These are phyloP conservation scores for Saimiri boliviensis DNA, from an alignment of 2,113 vertebrate genomes.

Conservation along the genomic window DNA sequence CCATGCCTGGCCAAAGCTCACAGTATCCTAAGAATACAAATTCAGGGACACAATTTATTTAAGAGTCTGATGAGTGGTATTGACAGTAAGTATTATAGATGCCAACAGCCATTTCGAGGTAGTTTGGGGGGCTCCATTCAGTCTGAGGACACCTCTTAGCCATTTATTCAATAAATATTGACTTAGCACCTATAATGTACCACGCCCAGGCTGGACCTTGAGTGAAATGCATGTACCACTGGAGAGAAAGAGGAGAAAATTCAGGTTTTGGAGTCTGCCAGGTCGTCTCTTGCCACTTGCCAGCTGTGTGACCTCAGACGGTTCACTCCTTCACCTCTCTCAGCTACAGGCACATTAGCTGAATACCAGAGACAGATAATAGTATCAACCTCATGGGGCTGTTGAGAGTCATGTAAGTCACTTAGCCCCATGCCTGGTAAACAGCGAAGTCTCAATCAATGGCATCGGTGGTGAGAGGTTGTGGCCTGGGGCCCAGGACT, in stretches of 20 bases:
- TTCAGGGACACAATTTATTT: neutral
- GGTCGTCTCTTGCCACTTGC: neutral
- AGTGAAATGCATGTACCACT: neutral
- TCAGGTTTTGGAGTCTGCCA: neutral
- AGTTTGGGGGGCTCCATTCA: neutral
- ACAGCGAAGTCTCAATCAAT: neutral
- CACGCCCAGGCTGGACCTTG: neutral
- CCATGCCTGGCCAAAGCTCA: too few species aligned
- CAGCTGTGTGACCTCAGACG: neutral
- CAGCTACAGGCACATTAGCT: neutral
- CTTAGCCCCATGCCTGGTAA: neutral
- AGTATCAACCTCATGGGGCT: accelerated
- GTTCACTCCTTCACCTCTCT: neutral
- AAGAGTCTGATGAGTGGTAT: neutral
- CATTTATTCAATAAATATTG: neutral
- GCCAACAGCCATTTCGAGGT: neutral
- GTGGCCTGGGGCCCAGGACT: neutral
- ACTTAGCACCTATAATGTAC: neutral
- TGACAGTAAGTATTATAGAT: neutral
- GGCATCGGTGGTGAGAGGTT: accelerated
- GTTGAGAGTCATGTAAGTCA: too few species aligned
- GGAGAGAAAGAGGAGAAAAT: neutral
- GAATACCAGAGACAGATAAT: neutral
- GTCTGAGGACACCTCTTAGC: neutral
- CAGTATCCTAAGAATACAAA: neutral